A percentile compares a stretch with the other conserved stretches of the same genome.
phyloP scores from a whole-genome alignment of 2,888 invertebrate species.

The Mimumesa dahlbomi region DNA sequence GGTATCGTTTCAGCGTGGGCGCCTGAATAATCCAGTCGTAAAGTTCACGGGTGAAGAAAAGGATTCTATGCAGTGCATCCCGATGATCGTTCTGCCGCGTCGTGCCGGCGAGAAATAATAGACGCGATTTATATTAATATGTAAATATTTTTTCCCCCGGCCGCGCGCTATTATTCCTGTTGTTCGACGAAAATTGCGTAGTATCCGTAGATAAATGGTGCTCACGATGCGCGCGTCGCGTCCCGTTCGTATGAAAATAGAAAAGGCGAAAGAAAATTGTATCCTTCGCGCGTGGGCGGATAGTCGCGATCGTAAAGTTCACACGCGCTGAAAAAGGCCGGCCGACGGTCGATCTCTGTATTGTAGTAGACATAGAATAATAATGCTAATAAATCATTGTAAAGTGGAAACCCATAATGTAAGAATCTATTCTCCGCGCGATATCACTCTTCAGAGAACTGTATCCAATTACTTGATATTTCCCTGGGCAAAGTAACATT shows the following conservation, averaged over 20 bases:
- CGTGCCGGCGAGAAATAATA: conserved; percentile 12
- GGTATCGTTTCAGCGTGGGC: conserved; percentile 28
- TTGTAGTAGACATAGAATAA: conserved; percentile 12
- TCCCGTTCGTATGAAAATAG: neutral
- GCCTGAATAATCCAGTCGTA: conserved; percentile 54
- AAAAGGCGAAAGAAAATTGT: conserved; percentile 11
- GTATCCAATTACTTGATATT: too few species aligned
- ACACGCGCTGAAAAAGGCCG: conserved; percentile 10
- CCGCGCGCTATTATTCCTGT: neutral
- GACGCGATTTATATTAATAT: conserved; percentile 29
- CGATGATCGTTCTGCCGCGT: conserved; percentile 44
- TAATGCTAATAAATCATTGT: conserved; percentile 34
- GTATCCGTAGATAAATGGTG: neutral
- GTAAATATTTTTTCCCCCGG: neutral
- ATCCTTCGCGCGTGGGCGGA: conserved; percentile 35
- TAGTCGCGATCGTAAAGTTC: conserved; percentile 32
- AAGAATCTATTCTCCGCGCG: conserved; percentile 9
- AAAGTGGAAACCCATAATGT: conserved; percentile 2
- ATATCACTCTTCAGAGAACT: too few species aligned
- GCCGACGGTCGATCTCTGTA: conserved; percentile 7
- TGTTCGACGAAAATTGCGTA: conserved; percentile 1
- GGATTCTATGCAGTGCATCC: conserved; percentile 26
- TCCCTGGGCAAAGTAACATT: too few species aligned
- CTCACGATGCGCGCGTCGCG: neutral
- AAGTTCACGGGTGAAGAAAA: conserved; percentile 50